Percentiles rank a stretch among this genome's conserved stretches.
These are phyloP conservation scores for Meliscaeva auricollis DNA, from an alignment of 2,888 invertebrate species.

Conservation along the genomic window DNA sequence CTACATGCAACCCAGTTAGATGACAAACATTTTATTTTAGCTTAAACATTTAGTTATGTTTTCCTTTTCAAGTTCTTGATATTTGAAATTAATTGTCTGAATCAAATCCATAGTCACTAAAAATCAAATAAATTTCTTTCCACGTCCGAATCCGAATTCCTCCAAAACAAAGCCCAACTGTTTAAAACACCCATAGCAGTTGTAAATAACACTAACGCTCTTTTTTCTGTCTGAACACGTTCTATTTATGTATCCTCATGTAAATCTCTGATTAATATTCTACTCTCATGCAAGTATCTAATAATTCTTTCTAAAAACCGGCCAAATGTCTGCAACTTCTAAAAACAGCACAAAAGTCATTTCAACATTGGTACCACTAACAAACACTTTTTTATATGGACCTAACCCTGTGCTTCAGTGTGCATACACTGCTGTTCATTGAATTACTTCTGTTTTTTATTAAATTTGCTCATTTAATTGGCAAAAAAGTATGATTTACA, in stretches of 20 bases:
- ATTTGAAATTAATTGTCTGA: no score
- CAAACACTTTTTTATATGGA: neutral
- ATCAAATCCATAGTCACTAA: no score
- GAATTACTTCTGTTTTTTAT: neutral
- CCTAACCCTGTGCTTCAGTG: neutral
- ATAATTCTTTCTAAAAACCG: conserved; percentile 77
- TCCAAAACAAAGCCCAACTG: no score
- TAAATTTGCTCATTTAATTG: neutral
- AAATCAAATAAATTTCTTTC: no score
- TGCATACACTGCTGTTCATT: neutral
- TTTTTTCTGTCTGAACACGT: conserved; percentile 67
- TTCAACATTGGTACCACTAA: conserved; percentile 7
- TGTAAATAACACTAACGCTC: neutral
- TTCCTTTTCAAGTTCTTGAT: no score
- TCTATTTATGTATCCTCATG: conserved; percentile 22
- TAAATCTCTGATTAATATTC: conserved; percentile 74
- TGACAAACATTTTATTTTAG: no score
- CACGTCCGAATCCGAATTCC: no score
- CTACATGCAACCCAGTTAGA: no score
- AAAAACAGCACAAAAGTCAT: conserved; percentile 42
- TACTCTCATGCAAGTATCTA: conserved; percentile 78
- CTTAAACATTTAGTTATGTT: no score
- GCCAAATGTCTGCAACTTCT: conserved; percentile 48
- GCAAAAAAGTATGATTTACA: no score
- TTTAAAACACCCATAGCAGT: neutral